phyloP scores from a whole-genome alignment of 1,140 invertebrate species.

The Centruroides sculpturatus region DNA sequence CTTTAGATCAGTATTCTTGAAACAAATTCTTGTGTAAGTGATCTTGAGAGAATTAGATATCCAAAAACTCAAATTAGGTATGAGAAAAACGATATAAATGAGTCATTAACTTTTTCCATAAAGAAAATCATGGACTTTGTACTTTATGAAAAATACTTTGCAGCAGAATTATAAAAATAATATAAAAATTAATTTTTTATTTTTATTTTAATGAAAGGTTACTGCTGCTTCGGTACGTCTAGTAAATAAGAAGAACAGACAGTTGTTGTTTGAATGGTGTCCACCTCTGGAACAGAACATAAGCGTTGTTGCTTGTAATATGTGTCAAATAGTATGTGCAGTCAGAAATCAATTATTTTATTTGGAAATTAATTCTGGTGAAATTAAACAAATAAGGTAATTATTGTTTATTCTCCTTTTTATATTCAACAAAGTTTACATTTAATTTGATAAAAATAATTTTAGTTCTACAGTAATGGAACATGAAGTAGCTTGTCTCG shows the following conservation, averaged over 20 bases:
- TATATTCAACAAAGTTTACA: constrained; percentile 1
- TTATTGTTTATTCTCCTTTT: neutral
- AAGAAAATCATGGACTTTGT: too few species aligned
- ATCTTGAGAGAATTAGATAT: too few species aligned
- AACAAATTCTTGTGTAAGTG: too few species aligned
- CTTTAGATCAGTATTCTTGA: too few species aligned
- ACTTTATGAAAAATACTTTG: too few species aligned
- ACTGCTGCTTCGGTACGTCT: constrained; percentile 55
- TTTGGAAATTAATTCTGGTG: constrained; percentile 54
- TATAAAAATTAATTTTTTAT: neutral
- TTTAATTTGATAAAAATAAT: constrained; percentile 1
- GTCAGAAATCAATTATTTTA: constrained; percentile 80
- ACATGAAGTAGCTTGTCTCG: constrained; percentile 90
- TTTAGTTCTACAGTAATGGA: constrained; percentile 51
- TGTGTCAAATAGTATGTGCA: constrained; percentile 68
- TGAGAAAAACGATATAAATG: too few species aligned
- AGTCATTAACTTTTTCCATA: too few species aligned
- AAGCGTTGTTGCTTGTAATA: constrained; percentile 76
- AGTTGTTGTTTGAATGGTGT: constrained; percentile 58
- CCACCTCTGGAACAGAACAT: constrained; percentile 58
- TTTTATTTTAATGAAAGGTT: constrained; percentile 42
- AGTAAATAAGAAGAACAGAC: constrained; percentile 47
- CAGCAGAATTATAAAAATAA: neutral
- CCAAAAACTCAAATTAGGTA: too few species aligned
- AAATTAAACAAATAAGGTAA: constrained; percentile 30